Evolutionary conservation across 2,797 vertebrate genomes (phyloP).

Genomic region (Hydrocynus forskahlii): DNA sequence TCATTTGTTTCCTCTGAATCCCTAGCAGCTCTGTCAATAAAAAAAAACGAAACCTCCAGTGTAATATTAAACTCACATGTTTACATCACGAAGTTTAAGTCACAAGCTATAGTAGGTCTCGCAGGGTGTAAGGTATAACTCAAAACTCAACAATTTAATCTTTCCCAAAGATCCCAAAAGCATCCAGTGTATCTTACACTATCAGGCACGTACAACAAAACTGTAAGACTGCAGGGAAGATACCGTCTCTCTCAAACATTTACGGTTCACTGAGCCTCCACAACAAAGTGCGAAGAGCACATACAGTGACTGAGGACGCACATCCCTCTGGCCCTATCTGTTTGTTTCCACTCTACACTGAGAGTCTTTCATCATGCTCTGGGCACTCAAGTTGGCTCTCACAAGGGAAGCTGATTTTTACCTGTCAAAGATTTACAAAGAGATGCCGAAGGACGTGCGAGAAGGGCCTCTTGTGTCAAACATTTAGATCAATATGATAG

Average conservation of each 20-base stretch:
- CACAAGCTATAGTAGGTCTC: slow-evolving; percentile 19
- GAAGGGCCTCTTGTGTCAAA: slow-evolving; percentile 58
- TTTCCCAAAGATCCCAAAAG: slow-evolving; percentile 4
- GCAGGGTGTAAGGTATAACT: not conserved
- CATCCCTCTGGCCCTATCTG: slow-evolving; percentile 66
- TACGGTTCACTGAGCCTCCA: slow-evolving; percentile 62
- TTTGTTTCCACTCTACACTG: slow-evolving; percentile 71
- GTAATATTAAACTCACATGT: slow-evolving; percentile 27
- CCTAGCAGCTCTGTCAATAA: slow-evolving; percentile 38
- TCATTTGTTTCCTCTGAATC: slow-evolving; percentile 36
- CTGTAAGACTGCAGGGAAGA: slow-evolving; percentile 13
- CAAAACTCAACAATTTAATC: not conserved
- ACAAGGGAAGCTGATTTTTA: slow-evolving; percentile 63
- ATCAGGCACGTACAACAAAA: slow-evolving; percentile 37
- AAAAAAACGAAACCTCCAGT: slow-evolving; percentile 4
- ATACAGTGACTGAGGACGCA: slow-evolving; percentile 47
- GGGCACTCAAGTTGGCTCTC: slow-evolving; percentile 68
- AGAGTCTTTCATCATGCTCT: slow-evolving; percentile 71
- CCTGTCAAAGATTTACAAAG: slow-evolving; percentile 66
- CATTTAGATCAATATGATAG: slow-evolving; percentile 66
- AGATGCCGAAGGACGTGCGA: slow-evolving; percentile 56
- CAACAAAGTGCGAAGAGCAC: slow-evolving; percentile 46
- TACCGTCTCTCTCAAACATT: slow-evolving; percentile 48
- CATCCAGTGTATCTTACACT: not conserved
- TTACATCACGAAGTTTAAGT: not conserved